phyloP scores from a whole-genome alignment of 2,888 invertebrate genomes.

The Leptinotarsa tumamoca region DNA sequence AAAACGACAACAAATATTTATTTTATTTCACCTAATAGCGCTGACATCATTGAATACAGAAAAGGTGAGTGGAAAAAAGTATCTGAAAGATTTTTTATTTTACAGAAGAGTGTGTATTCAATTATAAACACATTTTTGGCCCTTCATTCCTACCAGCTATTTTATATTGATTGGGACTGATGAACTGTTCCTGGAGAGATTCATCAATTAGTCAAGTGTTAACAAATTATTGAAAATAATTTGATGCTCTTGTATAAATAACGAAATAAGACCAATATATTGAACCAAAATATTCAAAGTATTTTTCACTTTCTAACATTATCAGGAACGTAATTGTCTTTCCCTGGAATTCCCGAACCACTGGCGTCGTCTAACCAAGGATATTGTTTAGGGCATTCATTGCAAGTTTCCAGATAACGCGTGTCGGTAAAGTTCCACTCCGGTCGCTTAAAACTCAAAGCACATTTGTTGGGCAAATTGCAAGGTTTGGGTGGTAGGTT shows the following conservation, averaged over 20 bases:
- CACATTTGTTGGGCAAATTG: constrained; percentile 85
- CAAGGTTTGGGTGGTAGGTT: constrained; percentile 81
- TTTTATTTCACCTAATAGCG: neutral
- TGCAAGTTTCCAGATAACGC: constrained; percentile 89
- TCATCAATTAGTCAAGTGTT: neutral
- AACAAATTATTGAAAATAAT: neutral
- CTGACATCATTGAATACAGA: too few species aligned
- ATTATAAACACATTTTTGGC: too few species aligned
- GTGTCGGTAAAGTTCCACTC: constrained; percentile 84
- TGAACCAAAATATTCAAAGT: neutral
- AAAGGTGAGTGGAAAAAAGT: too few species aligned
- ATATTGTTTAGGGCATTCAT: constrained; percentile 85
- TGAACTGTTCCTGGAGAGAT: neutral
- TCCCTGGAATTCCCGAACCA: constrained; percentile 83
- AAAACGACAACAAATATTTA: constrained; percentile 13
- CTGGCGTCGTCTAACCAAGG: constrained; percentile 92
- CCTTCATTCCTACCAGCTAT: too few species aligned
- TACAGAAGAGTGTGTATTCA: too few species aligned
- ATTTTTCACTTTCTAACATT: constrained; percentile 63
- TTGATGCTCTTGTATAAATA: neutral
- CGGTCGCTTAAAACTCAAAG: constrained; percentile 81
- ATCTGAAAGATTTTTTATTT: too few species aligned
- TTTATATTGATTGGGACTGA: too few species aligned
- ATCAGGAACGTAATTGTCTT: constrained; percentile 85
- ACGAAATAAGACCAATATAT: neutral